Percentiles rank a stretch among this genome's conserved stretches.
phyloP scores from a whole-genome alignment of 2,888 invertebrate species.

The Epirrita christyi region DNA sequence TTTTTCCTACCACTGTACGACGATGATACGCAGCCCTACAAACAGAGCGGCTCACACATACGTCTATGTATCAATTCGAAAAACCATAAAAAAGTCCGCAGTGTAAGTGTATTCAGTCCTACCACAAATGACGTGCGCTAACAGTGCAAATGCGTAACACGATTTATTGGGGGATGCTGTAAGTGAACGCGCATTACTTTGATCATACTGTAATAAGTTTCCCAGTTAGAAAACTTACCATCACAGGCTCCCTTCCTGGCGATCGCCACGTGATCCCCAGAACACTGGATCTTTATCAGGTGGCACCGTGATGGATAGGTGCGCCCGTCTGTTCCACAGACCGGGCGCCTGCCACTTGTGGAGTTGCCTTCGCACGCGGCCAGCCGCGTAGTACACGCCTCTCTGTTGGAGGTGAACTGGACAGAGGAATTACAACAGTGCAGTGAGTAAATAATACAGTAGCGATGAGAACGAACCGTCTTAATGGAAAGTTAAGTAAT shows the following conservation, averaged over 20 bases:
- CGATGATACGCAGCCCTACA: too few species aligned
- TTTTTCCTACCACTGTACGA: too few species aligned
- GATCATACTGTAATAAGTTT: neutral
- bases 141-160: too few species aligned
- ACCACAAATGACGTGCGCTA: neutral
- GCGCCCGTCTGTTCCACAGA: slow-evolving; percentile 92
- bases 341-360: slow-evolving; percentile 74
- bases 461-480: neutral
- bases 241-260: slow-evolving; percentile 90
- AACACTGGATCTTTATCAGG: slow-evolving; percentile 90
- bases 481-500: too few species aligned
- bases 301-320: slow-evolving; percentile 93
- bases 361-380: slow-evolving; percentile 71
- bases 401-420: slow-evolving; percentile 49
- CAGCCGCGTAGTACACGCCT: slow-evolving; percentile 63
- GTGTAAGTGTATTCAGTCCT: too few species aligned
- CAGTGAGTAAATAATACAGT: neutral
- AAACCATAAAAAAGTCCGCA: too few species aligned
- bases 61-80: too few species aligned
- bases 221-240: slow-evolving; percentile 73
- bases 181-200: neutral
- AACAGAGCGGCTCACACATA: too few species aligned
- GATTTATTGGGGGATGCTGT: too few species aligned
- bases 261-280: slow-evolving; percentile 88
- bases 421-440: neutral